Conservation (phyloP, 2,888 invertebrate species). For the Pantelozetes paolii region DNA sequence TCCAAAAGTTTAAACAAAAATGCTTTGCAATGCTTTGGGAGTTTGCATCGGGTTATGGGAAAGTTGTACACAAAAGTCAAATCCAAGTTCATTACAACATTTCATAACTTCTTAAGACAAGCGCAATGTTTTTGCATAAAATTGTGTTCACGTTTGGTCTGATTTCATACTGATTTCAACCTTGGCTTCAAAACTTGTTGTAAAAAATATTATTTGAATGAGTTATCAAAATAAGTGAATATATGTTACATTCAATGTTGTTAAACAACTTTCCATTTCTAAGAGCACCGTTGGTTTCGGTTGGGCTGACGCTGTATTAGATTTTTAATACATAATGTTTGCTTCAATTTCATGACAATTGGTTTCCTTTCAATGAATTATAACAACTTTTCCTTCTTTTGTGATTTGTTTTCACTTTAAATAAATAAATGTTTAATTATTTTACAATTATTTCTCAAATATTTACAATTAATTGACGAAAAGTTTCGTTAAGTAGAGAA, state of each 20-base stretch:
- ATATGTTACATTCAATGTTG: neutral
- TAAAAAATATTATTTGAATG: neutral
- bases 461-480: too few species aligned
- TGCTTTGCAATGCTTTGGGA: neutral
- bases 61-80: neutral
- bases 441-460: too few species aligned
- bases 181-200: slow-evolving; percentile 13
- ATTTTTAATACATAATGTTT: neutral
- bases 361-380: neutral
- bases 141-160: neutral
- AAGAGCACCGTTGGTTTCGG: neutral
- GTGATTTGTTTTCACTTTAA: too few species aligned
- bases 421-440: too few species aligned
- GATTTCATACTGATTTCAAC: slow-evolving; percentile 1
- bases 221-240: neutral
- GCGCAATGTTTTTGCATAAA: neutral
- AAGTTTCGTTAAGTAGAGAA: too few species aligned
- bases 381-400: neutral
- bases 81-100: slow-evolving; percentile 29
- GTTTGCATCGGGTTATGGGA: slow-evolving; percentile 29
- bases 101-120: neutral
- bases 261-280: slow-evolving; percentile 12
- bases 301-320: neutral
- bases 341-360: neutral
- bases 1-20: neutral